Percentiles rank a stretch among this genome's conserved stretches.
phyloP scores from a whole-genome alignment of 1,140 invertebrate species.

The Pomacea maculata region DNA sequence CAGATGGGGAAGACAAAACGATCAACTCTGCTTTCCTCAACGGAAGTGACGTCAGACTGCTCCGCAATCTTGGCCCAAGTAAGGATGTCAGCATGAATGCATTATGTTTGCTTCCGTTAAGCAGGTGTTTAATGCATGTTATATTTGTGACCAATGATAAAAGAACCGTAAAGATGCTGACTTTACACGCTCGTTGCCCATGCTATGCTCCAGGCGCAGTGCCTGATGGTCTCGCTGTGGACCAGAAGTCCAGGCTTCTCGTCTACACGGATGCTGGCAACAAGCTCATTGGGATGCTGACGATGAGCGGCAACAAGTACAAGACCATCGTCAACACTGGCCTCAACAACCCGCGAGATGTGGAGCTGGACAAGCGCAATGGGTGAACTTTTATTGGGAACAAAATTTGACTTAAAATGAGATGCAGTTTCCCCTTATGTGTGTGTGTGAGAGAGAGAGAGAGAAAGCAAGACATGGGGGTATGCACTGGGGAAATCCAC shows the following conservation, averaged over 20 bases:
- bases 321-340: conserved; percentile 81
- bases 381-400: conserved; percentile 24
- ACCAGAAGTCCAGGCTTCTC: conserved; percentile 34
- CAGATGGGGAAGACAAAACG: conserved; percentile 81
- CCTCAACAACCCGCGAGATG: conserved; percentile 91
- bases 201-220: no score
- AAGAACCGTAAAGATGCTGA: no score
- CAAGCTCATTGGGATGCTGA: conserved; percentile 42
- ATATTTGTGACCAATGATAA: no score
- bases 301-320: conserved; percentile 55
- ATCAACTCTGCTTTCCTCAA: conserved; percentile 81
- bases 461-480: no score
- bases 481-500: no score
- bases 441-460: no score
- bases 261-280: conserved; percentile 53
- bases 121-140: no score
- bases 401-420: not conserved
- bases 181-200: no score
- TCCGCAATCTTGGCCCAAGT: conserved; percentile 15
- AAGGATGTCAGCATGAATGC: not conserved
- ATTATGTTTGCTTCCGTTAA: no score
- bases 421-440: no score
- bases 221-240: conserved; percentile 46
- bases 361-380: conserved; percentile 85
- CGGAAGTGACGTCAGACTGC: conserved; percentile 65